Percentiles rank a stretch among this genome's conserved stretches.
Conservation (phyloP, 2,113 vertebrate genomes). For the Vulpes lagopus region DNA sequence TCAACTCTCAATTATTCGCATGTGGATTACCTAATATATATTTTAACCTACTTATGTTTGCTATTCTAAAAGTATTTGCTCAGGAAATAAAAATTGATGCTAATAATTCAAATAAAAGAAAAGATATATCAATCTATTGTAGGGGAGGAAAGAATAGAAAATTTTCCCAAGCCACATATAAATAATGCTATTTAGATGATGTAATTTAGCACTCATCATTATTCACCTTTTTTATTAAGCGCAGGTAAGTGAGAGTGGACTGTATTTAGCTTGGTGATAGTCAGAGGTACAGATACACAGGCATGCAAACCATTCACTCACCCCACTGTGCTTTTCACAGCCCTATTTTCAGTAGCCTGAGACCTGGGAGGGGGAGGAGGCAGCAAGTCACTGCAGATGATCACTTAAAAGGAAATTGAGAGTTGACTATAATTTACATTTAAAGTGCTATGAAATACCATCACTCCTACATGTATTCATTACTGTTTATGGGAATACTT, state of each 20-base stretch:
- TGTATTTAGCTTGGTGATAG: constrained; percentile 43
- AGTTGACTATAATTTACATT: constrained; percentile 73
- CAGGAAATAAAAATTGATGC: constrained; percentile 53
- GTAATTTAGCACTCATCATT: not conserved
- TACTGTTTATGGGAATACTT: constrained; percentile 57
- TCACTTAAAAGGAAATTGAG: constrained; percentile 76
- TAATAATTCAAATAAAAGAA: constrained; percentile 35
- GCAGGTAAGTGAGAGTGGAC: constrained; percentile 68
- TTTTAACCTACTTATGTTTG: constrained; percentile 33
- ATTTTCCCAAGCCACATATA: constrained; percentile 3
- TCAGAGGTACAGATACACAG: constrained; percentile 52
- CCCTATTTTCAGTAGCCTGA: constrained; percentile 74
- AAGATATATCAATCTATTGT: not conserved
- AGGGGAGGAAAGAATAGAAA: not conserved
- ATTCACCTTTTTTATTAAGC: constrained; percentile 22
- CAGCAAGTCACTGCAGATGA: constrained; percentile 73
- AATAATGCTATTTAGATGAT: constrained; percentile 24
- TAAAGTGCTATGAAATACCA: constrained; percentile 71
- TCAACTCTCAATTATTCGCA: constrained; percentile 61
- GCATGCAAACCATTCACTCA: constrained; percentile 69
- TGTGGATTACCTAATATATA: constrained; percentile 39
- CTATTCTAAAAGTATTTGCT: constrained; percentile 27
- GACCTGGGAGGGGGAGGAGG: constrained; percentile 64
- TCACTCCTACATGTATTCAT: constrained; percentile 57
- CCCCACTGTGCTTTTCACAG: constrained; percentile 65